Evolutionary conservation across 2,888 invertebrate genomes (phyloP).

Genomic region (Pteria penguin): DNA sequence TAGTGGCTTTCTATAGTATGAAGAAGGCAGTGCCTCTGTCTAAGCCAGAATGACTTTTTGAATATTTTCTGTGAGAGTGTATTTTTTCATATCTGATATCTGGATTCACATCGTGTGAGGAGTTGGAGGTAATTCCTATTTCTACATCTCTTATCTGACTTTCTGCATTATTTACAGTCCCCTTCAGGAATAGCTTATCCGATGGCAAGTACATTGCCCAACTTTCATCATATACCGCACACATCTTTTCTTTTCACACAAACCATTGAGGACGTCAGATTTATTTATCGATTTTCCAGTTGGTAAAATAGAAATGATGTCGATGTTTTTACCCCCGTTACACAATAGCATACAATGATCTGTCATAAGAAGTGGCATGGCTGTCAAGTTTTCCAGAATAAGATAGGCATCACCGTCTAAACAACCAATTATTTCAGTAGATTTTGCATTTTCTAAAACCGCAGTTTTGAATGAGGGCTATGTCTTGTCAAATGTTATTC

Average conservation of each 20-base stretch:
- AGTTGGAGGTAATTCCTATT: neutral
- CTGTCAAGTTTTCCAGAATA: constrained; percentile 37
- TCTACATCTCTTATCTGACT: neutral
- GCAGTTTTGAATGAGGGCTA: constrained; percentile 44
- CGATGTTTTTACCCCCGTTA: neutral
- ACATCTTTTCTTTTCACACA: neutral
- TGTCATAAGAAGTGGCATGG: constrained; percentile 8
- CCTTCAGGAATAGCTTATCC: neutral
- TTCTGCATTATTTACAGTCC: neutral
- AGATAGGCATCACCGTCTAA: constrained; percentile 30
- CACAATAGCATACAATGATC: constrained; percentile 21
- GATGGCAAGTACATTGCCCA: neutral
- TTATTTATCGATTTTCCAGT: neutral
- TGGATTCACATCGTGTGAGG: neutral
- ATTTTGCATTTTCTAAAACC: constrained; percentile 37
- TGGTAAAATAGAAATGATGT: neutral
- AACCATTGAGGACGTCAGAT: neutral
- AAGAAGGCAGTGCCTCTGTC: neutral
- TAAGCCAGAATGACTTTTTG: neutral
- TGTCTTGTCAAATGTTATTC: constrained; percentile 53
- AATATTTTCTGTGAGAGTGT: neutral
- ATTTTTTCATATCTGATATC: neutral
- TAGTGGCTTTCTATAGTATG: neutral
- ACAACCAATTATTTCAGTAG: constrained; percentile 33
- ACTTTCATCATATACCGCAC: neutral